Conservation (phyloP, 1,140 invertebrate species). For the Micrasema minimum region DNA sequence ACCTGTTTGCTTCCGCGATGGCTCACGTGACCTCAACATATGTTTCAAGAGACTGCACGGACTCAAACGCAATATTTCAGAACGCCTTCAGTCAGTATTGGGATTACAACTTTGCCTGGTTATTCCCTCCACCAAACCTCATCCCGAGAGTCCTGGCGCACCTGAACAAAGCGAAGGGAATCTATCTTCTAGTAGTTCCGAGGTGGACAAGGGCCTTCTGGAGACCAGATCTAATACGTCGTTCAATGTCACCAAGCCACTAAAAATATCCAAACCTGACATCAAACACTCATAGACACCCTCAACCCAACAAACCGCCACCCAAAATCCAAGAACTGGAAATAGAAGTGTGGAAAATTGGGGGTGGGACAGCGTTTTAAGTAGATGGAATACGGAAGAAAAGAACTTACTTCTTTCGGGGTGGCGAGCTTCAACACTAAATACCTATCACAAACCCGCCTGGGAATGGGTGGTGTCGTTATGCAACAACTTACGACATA, state of each 20-base stretch:
- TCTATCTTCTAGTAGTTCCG: constrained; percentile 50
- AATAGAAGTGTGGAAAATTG: too few relatives aligned
- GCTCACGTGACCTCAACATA: constrained; percentile 56
- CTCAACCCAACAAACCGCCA: background rate
- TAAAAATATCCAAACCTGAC: background rate
- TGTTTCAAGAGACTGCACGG: constrained; percentile 53
- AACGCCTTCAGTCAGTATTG: background rate
- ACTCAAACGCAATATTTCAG: constrained; percentile 50
- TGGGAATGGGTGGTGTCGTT: background rate
- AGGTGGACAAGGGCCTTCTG: constrained; percentile 54
- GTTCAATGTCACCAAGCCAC: constrained; percentile 1
- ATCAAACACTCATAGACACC: background rate
- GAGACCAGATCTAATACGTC: constrained; percentile 44
- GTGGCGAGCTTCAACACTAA: background rate
- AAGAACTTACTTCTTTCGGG: background rate
- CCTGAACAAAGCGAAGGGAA: background rate
- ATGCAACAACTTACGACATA: constrained; percentile 17
- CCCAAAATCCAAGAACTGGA: background rate
- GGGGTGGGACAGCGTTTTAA: background rate
- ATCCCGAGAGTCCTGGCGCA: background rate
- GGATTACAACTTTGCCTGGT: background rate
- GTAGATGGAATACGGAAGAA: constrained; percentile 6
- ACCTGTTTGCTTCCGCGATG: constrained; percentile 56
- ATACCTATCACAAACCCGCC: background rate
- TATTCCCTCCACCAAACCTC: background rate